phyloP scores from a whole-genome alignment of 2,888 invertebrate genomes.

The Nasonia oneida region DNA sequence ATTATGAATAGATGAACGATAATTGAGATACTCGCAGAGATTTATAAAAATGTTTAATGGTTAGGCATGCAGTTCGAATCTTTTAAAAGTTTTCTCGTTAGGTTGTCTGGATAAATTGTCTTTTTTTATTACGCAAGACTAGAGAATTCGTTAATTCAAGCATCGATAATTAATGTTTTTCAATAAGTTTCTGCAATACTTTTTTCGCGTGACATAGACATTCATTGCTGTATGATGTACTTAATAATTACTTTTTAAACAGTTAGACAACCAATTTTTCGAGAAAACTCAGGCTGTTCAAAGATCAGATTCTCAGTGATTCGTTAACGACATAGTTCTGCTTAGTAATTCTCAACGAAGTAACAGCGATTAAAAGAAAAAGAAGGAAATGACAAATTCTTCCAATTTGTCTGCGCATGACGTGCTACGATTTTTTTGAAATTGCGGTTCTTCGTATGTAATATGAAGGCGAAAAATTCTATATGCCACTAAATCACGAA shows the following conservation, averaged over 20 bases:
- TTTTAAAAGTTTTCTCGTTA: constrained; percentile 55
- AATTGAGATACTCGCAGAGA: constrained; percentile 67
- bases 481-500: constrained; percentile 5
- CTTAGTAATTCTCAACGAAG: constrained; percentile 59
- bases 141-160: constrained; percentile 37
- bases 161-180: constrained; percentile 29
- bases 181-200: constrained; percentile 39
- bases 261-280: constrained; percentile 58
- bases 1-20: constrained; percentile 49
- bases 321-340: constrained; percentile 41
- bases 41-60: constrained; percentile 73
- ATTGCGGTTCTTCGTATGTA: constrained; percentile 32
- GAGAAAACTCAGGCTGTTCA: constrained; percentile 53
- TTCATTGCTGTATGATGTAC: constrained; percentile 51
- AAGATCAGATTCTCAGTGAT: constrained; percentile 47
- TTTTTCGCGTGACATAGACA: constrained; percentile 5
- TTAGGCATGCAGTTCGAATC: constrained; percentile 49
- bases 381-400: constrained; percentile 40
- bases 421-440: constrained; percentile 47
- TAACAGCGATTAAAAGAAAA: constrained; percentile 40
- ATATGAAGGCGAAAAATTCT: constrained; percentile 13
- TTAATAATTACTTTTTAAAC: constrained; percentile 51
- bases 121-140: constrained; percentile 39
- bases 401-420: constrained; percentile 50
- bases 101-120: constrained; percentile 51